Base-by-base conservation (phyloP, 2,113 vertebrate species). In the Cyanoramphus novaezelandiae region DNA sequence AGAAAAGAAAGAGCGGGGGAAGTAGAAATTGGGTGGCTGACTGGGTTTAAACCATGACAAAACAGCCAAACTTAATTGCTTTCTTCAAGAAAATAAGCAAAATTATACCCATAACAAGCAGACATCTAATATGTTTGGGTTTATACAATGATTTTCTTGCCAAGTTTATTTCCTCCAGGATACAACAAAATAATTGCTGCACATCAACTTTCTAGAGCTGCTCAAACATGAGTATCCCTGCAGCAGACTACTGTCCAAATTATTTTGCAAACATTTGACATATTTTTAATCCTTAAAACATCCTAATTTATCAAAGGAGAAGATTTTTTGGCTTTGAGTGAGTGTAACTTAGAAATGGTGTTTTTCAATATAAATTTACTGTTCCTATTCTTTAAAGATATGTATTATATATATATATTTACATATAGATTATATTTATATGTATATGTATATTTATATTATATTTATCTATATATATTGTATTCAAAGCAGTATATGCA, bases 181-280 rank as follows among this genome's bases (percentile, higher is more conserved):
- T 71, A 95, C n/a, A 86, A 96, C 17, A 91, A 90, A 91, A 95
- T 83, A 91, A 91, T 94, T 76, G 71, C 68, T 95, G 35, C 20
- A 92, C 75, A 85, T 94, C n/a, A 93, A 63, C 60, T 77, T 91
- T 94, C 60, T 85, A 69, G 47, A 81, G 57, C 60, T 91, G 60
- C 88, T 94, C 63, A 94, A 95, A 94, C 33, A 69, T 4, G 14
- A 94, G 65, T 82, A 95, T 59, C 84, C 57, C 90, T 90, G 50
- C 75, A 96, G 35, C 71, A 78, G 25, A 52, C 7, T 87, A 53
- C 39, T 78, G 20, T 87, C 55, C 78, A 90, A 84, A 94, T 88
- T 90, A 79, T 74, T 96, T 90, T 96, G 53, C 28, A 94, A 82
- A 52, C 35, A 82, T 92, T 55, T 91, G 37, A 93, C 41, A 70